Percentiles rank a stretch among this genome's conserved stretches.
Conservation (phyloP, 2,888 invertebrate genomes). For the Caenorhabditis sinica region DNA sequence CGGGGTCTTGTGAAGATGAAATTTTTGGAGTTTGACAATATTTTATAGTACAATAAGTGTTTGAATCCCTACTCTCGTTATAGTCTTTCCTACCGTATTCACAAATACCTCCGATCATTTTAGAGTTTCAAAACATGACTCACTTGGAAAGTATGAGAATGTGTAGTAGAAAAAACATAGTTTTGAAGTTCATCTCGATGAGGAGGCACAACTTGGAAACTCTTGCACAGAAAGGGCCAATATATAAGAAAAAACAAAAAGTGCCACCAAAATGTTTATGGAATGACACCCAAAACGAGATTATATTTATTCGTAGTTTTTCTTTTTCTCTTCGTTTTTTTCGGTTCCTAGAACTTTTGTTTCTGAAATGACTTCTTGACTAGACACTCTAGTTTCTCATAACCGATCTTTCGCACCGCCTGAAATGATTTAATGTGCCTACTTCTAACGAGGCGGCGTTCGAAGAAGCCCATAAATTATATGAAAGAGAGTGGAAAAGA, state of each 20-base stretch:
- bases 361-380: conserved; percentile 6
- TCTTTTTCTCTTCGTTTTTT: neutral
- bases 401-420: neutral
- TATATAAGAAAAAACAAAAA: conserved; percentile 12
- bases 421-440: conserved; percentile 55
- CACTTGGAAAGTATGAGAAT: conserved; percentile 13
- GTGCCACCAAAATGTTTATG: conserved; percentile 48
- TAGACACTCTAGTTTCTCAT: conserved; percentile 14
- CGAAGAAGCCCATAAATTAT: conserved; percentile 43
- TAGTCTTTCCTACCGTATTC: neutral
- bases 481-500: conserved; percentile 33
- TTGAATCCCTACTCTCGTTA: neutral
- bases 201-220: conserved; percentile 19
- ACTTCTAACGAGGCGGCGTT: conserved; percentile 36
- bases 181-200: neutral
- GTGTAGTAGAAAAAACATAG: neutral
- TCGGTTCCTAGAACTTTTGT: conserved; percentile 6
- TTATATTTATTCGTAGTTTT: conserved; percentile 21
- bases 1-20: no score
- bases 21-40: no score
- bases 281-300: conserved; percentile 34
- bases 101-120: neutral
- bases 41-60: neutral
- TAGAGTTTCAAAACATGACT: conserved; percentile 3
- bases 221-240: conserved; percentile 1